Evolutionary conservation across 2,888 invertebrate genomes (phyloP), one percentile per base, ranked within the genome.

Genomic region (Trypoxylon attenuatum): DNA sequence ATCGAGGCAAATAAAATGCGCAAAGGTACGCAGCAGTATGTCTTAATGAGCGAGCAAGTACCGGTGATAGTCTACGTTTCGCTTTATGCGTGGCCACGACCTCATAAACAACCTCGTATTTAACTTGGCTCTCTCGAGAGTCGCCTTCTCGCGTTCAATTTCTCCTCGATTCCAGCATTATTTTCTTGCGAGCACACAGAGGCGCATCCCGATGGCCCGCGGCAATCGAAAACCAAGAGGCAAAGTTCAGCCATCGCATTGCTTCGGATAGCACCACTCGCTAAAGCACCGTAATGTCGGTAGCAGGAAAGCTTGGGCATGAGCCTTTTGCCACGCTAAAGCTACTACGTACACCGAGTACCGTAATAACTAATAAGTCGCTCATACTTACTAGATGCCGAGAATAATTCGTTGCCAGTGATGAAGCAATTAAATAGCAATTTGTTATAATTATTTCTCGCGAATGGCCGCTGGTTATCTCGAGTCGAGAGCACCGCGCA

Each of bases 371-470:
- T n/a, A n/a, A n/a, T n/a, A n/a, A n/a, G n/a, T n/a, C n/a, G n/a
- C n/a, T n/a, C n/a, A n/a, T n/a, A 27, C 16, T 10, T n/a, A 38
- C 10, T 19, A 21, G 19, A 18, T 8, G 25, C 55, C 43, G 43
- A 29, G 46, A 25, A 38, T 64, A 52, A 64, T 59, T 52, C 43
- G 47, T 63, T 51, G 29, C 63, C 27, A 29, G 42, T 58, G 52
- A 61, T 75, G 73, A 69, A 77, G 80, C 78, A 77, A 82, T 82
- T 78, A 82, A 80, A 77, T 58, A 66, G 69, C 74, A 75, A 76
- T 78, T 78, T 73, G 74, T 81, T 78, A 78, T 79, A 81, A 82
- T 82, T 79, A 76, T 78, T 69, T n/a, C n/a, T n/a, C n/a, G n/a
- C n/a, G n/a, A n/a, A n/a, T n/a, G n/a, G n/a, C n/a, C n/a, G n/a